Evolutionary conservation across 2,888 invertebrate species (phyloP).

Genomic region (Pasiphila rectangulata): DNA sequence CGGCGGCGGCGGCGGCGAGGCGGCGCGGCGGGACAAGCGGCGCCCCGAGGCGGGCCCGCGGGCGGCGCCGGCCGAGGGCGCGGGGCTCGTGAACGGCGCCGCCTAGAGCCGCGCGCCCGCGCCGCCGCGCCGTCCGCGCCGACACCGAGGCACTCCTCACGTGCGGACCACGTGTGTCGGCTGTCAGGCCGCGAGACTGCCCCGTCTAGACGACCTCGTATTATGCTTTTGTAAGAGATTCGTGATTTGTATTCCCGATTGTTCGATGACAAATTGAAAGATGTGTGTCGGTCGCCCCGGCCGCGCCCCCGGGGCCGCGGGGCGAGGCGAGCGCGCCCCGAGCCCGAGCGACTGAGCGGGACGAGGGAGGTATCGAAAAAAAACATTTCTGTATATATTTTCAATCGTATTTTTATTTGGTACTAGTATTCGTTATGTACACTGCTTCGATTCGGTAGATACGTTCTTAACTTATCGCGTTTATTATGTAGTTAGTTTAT

Average conservation of each 20-base stretch:
- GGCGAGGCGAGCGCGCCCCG: conserved; percentile 38
- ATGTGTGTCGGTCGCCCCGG: conserved; percentile 72
- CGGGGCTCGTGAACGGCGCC: conserved; percentile 85
- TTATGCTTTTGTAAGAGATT: conserved; percentile 79
- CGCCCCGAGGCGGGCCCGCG: conserved; percentile 70
- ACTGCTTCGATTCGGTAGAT: conserved; percentile 27
- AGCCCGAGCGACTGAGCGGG: conserved; percentile 36
- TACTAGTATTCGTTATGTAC: conserved; percentile 40
- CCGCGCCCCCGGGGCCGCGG: conserved; percentile 1
- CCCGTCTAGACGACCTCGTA: conserved; percentile 52
- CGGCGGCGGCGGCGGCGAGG: conserved; percentile 29
- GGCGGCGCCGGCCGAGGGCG: conserved; percentile 76
- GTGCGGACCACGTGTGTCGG: too few relatives aligned
- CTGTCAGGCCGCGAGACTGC: too few relatives aligned
- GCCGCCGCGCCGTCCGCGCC: conserved; percentile 22
- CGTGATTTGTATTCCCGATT: conserved; percentile 79
- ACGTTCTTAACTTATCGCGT: conserved; percentile 24
- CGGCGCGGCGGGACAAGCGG: conserved; percentile 42
- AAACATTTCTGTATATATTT: conserved; percentile 80
- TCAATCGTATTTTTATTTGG: conserved; percentile 74
- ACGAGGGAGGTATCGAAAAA: conserved; percentile 46
- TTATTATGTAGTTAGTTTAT: conserved; percentile 42
- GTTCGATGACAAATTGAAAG: conserved; percentile 71
- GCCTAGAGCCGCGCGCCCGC: conserved; percentile 57
- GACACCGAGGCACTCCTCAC: too few relatives aligned